A percentile compares a stretch with the other conserved stretches of the same genome.
Evolutionary conservation across 2,888 invertebrate species (phyloP).

Genomic region (Uloborus plumipes): DNA sequence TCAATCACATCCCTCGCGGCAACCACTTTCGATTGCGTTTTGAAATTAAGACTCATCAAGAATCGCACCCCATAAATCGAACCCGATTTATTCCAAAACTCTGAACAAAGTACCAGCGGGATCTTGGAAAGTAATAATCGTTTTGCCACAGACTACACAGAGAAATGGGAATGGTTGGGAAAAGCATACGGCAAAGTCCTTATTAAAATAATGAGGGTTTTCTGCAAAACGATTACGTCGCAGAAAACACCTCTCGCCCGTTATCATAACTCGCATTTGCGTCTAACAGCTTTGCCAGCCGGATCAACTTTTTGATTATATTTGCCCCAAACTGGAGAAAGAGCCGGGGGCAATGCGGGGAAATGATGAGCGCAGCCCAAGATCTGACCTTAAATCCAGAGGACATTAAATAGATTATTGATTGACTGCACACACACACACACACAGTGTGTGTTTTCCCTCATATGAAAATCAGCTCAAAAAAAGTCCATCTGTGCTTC

Average conservation of each 20-base stretch:
- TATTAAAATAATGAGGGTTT: constrained; percentile 11
- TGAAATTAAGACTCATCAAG: too few relatives aligned
- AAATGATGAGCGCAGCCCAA: constrained; percentile 7
- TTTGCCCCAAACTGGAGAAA: not conserved
- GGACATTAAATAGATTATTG: constrained; percentile 15
- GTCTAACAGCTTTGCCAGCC: not conserved
- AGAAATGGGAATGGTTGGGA: not conserved
- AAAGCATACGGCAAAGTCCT: not conserved
- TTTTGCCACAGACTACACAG: too few relatives aligned
- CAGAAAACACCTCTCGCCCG: constrained; percentile 7
- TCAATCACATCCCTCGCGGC: too few relatives aligned
- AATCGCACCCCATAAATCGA: too few relatives aligned
- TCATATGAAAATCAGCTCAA: too few relatives aligned
- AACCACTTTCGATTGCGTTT: too few relatives aligned
- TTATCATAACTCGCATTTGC: constrained; percentile 6
- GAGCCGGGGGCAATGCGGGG: not conserved
- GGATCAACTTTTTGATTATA: constrained; percentile 19
- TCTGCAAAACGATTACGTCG: constrained; percentile 8
- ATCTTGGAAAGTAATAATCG: too few relatives aligned
- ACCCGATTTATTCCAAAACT: too few relatives aligned
- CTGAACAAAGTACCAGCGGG: too few relatives aligned
- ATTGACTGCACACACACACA: constrained; percentile 7
- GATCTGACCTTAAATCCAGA: not conserved
- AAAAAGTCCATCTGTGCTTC: too few relatives aligned
- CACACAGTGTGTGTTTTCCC: too few relatives aligned